Base-by-base conservation (phyloP, 2,113 vertebrate species). In the Erinaceus europaeus region DNA sequence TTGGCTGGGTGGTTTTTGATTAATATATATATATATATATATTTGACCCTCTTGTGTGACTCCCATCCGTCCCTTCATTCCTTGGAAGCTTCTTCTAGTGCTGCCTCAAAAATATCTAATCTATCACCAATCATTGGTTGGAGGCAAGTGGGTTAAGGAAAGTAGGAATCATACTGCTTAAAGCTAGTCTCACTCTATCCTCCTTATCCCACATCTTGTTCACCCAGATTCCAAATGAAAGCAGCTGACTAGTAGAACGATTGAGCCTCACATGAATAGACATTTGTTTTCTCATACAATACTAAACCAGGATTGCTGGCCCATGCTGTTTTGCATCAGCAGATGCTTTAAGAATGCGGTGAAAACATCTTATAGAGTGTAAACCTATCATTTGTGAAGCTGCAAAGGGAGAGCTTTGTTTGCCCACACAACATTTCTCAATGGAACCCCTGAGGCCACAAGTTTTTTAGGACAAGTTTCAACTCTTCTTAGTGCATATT, bases 341-440 rank as follows among this genome's bases (percentile, higher is more conserved):
- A 89, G 93, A 94, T 88, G 89, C 94, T 94, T 93, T 91, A 92
- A 91, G 62, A 92, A 91, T 40, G 83, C 72, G 80, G 53, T 76
- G 92, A 94, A 94, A 93, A 94, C 91, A 84, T 94, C 92, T 89
- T 90, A 92, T 85, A 91, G 85, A 94, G 85, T 90, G 87, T 88
- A 96, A 95, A 96, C 93, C 88, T 93, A 90, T 95, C 93, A 90
- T 95, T 94, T 94, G 90, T 92, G 81, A 92, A 93, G 85, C 94
- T 91, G 83, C 85, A 93, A 88, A 95, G 88, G 93, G 92, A 88
- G 67, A 94, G 75, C 93, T 94, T 94, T 94, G 94, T 95, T 94
- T 95, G 92, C 92, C 93, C 85, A 93, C 92, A 94, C 42, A 92
- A 85, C 59, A 73, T 93, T 94, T 94, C 87, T 91, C 93, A 92